phyloP scores from a whole-genome alignment of 2,797 vertebrate species.

The Clarias laeviceps region DNA sequence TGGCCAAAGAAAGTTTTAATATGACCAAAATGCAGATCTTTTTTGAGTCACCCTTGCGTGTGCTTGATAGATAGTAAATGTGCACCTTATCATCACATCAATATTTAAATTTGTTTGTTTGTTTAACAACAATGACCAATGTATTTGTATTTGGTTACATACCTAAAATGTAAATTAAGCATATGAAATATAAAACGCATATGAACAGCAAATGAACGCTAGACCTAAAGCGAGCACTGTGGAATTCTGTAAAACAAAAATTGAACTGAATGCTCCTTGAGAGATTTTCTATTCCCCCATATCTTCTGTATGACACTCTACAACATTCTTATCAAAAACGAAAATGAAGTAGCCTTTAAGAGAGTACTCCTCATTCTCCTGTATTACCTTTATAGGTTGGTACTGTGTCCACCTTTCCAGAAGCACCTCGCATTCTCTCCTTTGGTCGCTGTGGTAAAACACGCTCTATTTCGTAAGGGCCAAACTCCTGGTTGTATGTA shows the following conservation, averaged over 20 bases:
- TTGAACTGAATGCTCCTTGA: background rate
- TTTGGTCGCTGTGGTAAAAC: slow-evolving; percentile 66
- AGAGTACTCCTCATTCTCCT: background rate
- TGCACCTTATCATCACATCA: background rate
- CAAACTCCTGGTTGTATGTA: slow-evolving; percentile 79
- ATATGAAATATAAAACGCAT: background rate
- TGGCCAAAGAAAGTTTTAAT: too few relatives aligned
- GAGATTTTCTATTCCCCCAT: background rate
- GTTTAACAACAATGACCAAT: background rate
- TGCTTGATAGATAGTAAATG: too few relatives aligned
- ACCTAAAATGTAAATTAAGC: background rate
- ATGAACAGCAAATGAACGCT: background rate
- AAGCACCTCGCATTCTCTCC: slow-evolving; percentile 65
- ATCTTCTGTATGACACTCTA: background rate
- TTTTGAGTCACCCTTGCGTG: too few relatives aligned
- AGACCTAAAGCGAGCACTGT: background rate
- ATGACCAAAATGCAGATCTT: too few relatives aligned
- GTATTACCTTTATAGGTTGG: slow-evolving; percentile 85
- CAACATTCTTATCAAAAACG: background rate
- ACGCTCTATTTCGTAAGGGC: slow-evolving; percentile 70
- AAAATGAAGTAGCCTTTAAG: background rate
- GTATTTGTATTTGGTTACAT: background rate
- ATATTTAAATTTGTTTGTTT: background rate
- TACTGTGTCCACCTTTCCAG: slow-evolving; percentile 75
- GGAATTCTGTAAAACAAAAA: background rate